Percentiles rank a stretch among this genome's conserved stretches.
Evolutionary conservation across 2,797 vertebrate species (phyloP).

Genomic region (Xenentodon cancila): DNA sequence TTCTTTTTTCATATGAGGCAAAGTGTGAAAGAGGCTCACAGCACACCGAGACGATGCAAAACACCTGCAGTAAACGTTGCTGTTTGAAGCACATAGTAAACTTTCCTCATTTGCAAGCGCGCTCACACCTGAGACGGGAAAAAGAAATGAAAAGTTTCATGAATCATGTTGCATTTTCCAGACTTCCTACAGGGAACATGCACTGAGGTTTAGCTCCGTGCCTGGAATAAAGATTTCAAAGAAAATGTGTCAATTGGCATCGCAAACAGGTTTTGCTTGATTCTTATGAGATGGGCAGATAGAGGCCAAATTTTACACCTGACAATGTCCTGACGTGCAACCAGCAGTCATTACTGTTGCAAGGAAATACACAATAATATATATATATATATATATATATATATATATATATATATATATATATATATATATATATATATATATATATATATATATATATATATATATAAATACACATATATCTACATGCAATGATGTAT

Average conservation of each 20-base stretch:
- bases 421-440: too few species aligned
- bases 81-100: not conserved
- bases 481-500: too few species aligned
- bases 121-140: not conserved
- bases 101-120: not conserved
- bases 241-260: slow-evolving; percentile 3
- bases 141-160: not conserved
- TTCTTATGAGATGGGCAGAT: slow-evolving; percentile 13
- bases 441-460: too few species aligned
- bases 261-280: slow-evolving; percentile 45
- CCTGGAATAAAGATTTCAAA: slow-evolving; percentile 3
- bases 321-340: too few species aligned
- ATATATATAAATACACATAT: too few species aligned
- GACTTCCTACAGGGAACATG: not conserved
- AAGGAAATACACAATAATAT: not conserved
- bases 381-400: too few species aligned
- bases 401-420: too few species aligned
- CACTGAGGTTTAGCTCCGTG: not conserved
- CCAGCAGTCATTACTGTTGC: too few species aligned
- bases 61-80: slow-evolving; percentile 12
- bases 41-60: slow-evolving; percentile 37
- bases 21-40: slow-evolving; percentile 10
- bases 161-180: slow-evolving; percentile 1
- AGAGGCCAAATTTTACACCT: slow-evolving; percentile 9
- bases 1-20: slow-evolving; percentile 52